Conservation (phyloP, 2,113 vertebrate genomes). For the Bungarus multicinctus region DNA sequence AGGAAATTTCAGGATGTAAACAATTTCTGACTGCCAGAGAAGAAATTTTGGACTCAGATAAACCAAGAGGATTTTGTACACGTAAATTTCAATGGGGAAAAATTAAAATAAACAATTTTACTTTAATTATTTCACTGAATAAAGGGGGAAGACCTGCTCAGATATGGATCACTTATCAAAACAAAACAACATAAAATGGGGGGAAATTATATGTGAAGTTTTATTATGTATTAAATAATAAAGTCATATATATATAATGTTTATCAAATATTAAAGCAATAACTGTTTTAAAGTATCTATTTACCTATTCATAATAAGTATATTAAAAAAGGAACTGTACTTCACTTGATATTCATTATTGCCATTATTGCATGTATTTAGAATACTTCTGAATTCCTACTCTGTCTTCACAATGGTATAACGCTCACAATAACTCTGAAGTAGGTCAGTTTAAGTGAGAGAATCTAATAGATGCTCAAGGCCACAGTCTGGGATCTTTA, state of each 20-base stretch:
- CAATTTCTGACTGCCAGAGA: not conserved
- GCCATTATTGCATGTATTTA: not conserved
- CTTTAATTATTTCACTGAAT: not conserved
- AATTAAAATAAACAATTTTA: not conserved
- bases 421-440: not conserved
- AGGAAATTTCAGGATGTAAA: conserved; percentile 15
- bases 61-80: not conserved
- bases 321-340: not conserved
- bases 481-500: not conserved
- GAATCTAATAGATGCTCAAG: not conserved
- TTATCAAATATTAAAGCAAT: conserved; percentile 14
- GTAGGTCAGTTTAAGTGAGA: not conserved
- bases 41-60: not conserved
- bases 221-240: not conserved
- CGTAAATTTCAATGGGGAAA: not conserved
- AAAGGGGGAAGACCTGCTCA: not conserved
- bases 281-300: conserved; percentile 2
- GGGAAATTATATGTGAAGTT: not conserved
- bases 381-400: not conserved
- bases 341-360: not conserved
- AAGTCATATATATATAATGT: too few species aligned
- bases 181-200: not conserved
- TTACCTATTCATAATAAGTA: conserved; percentile 14
- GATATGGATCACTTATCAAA: not conserved
- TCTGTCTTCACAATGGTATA: not conserved